Percentiles rank a stretch among this genome's conserved stretches.
phyloP scores from a whole-genome alignment of 2,888 invertebrate genomes.

The Itoplectis maculator region DNA sequence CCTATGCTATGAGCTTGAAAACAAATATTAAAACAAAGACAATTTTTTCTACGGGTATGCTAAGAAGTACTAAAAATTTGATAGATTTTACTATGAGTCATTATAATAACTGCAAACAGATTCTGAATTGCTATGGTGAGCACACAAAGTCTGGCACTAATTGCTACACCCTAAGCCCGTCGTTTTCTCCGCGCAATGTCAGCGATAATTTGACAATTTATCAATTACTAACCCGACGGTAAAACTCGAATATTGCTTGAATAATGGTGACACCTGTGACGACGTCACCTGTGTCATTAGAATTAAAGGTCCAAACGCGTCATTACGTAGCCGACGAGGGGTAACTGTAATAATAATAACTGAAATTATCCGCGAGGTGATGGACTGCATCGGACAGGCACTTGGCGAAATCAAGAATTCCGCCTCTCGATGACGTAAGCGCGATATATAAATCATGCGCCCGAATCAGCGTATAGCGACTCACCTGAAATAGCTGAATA shows the following conservation, averaged over 20 bases:
- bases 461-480: conserved; percentile 55
- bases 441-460: conserved; percentile 50
- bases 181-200: too few species aligned
- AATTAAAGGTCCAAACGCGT: neutral
- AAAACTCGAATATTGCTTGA: neutral
- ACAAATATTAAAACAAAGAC: too few species aligned
- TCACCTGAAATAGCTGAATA: conserved; percentile 32
- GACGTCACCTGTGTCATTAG: neutral
- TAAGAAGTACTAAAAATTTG: too few species aligned
- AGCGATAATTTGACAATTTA: too few species aligned
- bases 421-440: conserved; percentile 43
- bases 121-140: too few species aligned
- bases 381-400: conserved; percentile 7
- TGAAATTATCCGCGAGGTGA: neutral
- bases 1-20: too few species aligned
- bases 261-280: neutral
- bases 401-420: conserved; percentile 18
- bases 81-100: too few species aligned
- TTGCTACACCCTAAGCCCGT: too few species aligned
- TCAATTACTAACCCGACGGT: too few species aligned
- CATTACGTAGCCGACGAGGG: neutral
- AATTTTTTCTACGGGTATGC: too few species aligned
- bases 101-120: too few species aligned
- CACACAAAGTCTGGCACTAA: too few species aligned
- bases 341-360: neutral